Base-by-base conservation (phyloP, 2,888 invertebrate genomes). In the Ophonus ardosiacus region DNA sequence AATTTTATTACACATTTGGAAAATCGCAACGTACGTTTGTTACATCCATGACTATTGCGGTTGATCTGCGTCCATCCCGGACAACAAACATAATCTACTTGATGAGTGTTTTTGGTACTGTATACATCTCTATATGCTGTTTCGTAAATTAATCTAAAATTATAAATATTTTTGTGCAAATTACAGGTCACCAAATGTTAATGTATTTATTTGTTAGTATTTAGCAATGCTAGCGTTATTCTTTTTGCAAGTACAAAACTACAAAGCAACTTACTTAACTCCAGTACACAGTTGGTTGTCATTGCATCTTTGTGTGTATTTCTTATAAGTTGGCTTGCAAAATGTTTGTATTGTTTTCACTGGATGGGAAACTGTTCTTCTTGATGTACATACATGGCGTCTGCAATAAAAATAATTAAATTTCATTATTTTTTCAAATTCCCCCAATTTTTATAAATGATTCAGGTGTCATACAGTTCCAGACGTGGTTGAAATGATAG, bases 41-140 rank as follows among this genome's bases (percentile, higher is more conserved):
- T 93, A 89, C 94, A 95, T 76, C 93, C 93, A 87, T 93, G 93
- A 88, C 93, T 92, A 85, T 92, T 90, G 85, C 92, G 92, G 57
- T 91, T 91, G 65, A 92, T 90, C 88, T 93, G 93, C 43, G 91
- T 92, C 94, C 94, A 94, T 84, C 94, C 94, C 1, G 93, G 93
- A 88, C 94, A 94, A 89, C 94, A 94, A 31, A 91, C 90, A 87
- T 92, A 93, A 81, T 90, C 89, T 81, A 92, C 90, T 87, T 93
- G 92, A 86, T 92, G 92, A 21, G 91, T 91, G 59, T 91, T 89
- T 89, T 92, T 91, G 80, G 89, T 89, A 79, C 89, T 90, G 43
- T 89, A 87, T 4, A 93, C 92, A 85, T 93, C 93, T 86, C 92
- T 91, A 88, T 92, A 92, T 8, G 92, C 91, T 80, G 91, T 92